These are phyloP conservation scores for Drosophila nigrodunni DNA, from an alignment of 1,140 invertebrate genomes.

Conservation along the genomic window DNA sequence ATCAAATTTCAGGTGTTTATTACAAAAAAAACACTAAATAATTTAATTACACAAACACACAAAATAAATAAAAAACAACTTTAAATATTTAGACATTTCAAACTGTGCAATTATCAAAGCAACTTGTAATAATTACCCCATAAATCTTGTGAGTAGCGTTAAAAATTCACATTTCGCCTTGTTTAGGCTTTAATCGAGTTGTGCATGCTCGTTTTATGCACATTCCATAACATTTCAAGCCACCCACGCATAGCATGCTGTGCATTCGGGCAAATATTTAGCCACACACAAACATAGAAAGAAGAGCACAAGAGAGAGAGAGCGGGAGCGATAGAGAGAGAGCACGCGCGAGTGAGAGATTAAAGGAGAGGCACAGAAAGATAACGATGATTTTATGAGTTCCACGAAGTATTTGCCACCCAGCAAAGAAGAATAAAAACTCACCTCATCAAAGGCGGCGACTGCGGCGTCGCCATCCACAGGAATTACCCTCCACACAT, in stretches of 20 bases:
- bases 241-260: conserved; percentile 29
- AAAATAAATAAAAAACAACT: neutral
- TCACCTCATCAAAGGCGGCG: conserved; percentile 56
- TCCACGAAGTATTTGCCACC: conserved; percentile 38
- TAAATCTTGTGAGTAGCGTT: conserved; percentile 1
- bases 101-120: too few relatives aligned
- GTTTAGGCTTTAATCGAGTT: conserved; percentile 3
- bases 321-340: neutral
- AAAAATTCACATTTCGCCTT: conserved; percentile 9
- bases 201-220: conserved; percentile 1
- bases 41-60: neutral
- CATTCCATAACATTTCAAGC: conserved; percentile 23
- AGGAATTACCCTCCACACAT: conserved; percentile 44
- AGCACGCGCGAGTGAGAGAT: conserved; percentile 3
- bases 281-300: conserved; percentile 6
- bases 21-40: too few relatives aligned
- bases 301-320: neutral
- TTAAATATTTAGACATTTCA: neutral
- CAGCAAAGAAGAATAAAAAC: conserved; percentile 40
- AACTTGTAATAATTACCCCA: conserved; percentile 2
- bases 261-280: conserved; percentile 44
- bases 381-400: conserved; percentile 54
- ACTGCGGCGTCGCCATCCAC: conserved; percentile 34
- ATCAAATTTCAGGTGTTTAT: too few relatives aligned
- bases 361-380: conserved; percentile 7